Evolutionary conservation across 2,797 vertebrate species (phyloP), one percentile per base, ranked within the genome.

Genomic region (Miichthys miiuy): DNA sequence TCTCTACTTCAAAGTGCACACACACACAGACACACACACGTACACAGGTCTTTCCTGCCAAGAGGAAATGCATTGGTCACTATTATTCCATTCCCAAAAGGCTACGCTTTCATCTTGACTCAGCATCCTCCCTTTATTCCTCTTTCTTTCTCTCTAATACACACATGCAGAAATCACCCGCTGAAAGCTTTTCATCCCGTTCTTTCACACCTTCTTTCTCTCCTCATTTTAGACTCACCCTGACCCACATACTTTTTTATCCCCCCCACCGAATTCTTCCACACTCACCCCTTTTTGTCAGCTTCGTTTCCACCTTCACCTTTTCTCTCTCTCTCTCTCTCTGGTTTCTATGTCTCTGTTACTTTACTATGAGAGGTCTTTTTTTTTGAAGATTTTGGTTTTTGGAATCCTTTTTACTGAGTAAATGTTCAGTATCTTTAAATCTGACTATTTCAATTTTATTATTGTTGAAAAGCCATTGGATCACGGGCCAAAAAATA

Each of bases 31-130:
- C 63, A 52, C 8, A 47, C 51, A 48, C 51, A 27, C 7, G 20
- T n/a, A 11, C 30, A 27, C 63, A 11, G 77, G 72, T 70, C 38
- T 79, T 58, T 73, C 78, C 74, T 61, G 46, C 68, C 61, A 51
- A 78, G 72, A 77, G 77, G 79, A 80, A 91, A 91, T 86, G 85
- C 88, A 90, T 91, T 84, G 88, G 87, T 92, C 90, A 88, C 87
- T 85, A 91, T 88, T 81, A 82, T 91, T 87, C 77, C 48, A 5
- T 75, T 90, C 75, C 83, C 88, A 70, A 88, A 85, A 90, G 88
- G 87, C 81, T 17, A 1, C 1, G 75, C 89, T 92, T 93, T 92
- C 90, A 91, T 92, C 90, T 92, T 83, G 85, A 89, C 87, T 92
- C 86, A 82, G 88, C 85, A 78, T 81, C 83, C 85, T 62, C 72